These are phyloP conservation scores for Centropristis striata DNA, from an alignment of 2,113 vertebrate species.

Conservation along the genomic window DNA sequence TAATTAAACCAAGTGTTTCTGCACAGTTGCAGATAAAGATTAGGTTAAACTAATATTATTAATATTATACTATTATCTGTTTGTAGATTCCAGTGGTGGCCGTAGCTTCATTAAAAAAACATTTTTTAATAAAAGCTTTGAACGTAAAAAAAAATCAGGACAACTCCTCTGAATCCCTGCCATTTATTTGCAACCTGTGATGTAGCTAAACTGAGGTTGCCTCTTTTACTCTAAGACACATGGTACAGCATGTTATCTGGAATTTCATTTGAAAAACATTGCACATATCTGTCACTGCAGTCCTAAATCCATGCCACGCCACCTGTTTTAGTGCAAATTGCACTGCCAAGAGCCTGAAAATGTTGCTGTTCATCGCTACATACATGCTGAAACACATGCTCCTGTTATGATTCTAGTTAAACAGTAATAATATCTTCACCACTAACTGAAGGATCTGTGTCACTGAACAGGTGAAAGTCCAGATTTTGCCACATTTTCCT, in stretches of 20 bases:
- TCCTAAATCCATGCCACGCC: conserved; percentile 10
- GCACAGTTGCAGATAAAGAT: no score
- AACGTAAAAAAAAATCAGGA: no score
- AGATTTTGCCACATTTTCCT: conserved; percentile 8
- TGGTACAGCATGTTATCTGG: background rate
- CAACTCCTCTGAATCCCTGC: background rate
- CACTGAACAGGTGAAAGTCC: background rate
- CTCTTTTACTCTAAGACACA: background rate
- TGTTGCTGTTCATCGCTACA: conserved; percentile 20
- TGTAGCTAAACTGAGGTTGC: background rate
- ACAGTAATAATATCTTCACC: conserved; percentile 14
- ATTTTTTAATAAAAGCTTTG: no score
- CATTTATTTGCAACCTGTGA: background rate
- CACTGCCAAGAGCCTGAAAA: conserved; percentile 21
- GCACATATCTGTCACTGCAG: background rate
- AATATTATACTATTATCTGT: no score
- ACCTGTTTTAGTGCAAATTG: conserved; percentile 33
- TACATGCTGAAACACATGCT: conserved; percentile 39
- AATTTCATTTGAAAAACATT: background rate
- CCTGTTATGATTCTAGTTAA: conserved; percentile 31
- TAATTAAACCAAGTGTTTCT: no score
- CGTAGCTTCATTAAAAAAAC: no score
- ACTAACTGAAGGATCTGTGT: conserved; percentile 6
- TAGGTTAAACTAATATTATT: no score
- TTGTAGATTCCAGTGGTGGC: no score